Percentiles rank a stretch among this genome's conserved stretches.
phyloP scores from a whole-genome alignment of 92 coral and sea anemone species.

The Meandrina meandrites region DNA sequence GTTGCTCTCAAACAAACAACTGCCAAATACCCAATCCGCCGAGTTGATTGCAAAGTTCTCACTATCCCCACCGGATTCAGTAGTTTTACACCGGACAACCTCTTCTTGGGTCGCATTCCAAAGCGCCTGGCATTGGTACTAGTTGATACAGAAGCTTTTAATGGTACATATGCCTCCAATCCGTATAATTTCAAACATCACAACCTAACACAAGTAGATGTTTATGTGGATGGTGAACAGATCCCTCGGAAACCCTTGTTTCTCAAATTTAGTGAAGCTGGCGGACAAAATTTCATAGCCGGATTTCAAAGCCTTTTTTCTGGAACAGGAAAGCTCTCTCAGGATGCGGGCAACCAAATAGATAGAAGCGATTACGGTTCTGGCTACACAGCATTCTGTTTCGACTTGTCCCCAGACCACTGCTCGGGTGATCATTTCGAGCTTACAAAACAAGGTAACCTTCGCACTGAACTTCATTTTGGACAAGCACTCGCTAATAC shows the following conservation, averaged over 20 bases:
- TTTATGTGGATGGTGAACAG: too few relatives aligned
- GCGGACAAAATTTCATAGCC: too few relatives aligned
- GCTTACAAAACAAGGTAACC: slow-evolving; percentile 47
- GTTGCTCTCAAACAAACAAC: slow-evolving; percentile 52
- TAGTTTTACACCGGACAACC: slow-evolving; percentile 56
- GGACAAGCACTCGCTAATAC: slow-evolving; percentile 28
- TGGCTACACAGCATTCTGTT: slow-evolving; percentile 42
- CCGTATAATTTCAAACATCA: too few relatives aligned
- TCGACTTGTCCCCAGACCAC: slow-evolving; percentile 47
- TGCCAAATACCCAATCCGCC: slow-evolving; percentile 72
- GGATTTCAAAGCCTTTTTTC: slow-evolving; percentile 47
- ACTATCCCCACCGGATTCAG: slow-evolving; percentile 53
- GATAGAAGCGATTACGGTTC: slow-evolving; percentile 45
- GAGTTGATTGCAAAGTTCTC: slow-evolving; percentile 60
- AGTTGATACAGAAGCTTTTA: slow-evolving; percentile 66
- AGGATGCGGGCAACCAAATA: slow-evolving; percentile 56
- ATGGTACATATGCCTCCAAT: slow-evolving; percentile 57
- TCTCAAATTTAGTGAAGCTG: too few relatives aligned
- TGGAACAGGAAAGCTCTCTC: slow-evolving; percentile 52
- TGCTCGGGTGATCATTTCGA: slow-evolving; percentile 38
- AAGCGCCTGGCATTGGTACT: slow-evolving; percentile 56
- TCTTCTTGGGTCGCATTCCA: slow-evolving; percentile 62
- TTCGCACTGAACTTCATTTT: slow-evolving; percentile 32
- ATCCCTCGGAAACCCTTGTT: too few relatives aligned
- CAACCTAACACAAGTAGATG: too few relatives aligned